Percentiles rank a stretch among this genome's conserved stretches.
These are phyloP conservation scores for Gallinago nigripennis DNA, from an alignment of 2,797 vertebrate species.

Conservation along the genomic window DNA sequence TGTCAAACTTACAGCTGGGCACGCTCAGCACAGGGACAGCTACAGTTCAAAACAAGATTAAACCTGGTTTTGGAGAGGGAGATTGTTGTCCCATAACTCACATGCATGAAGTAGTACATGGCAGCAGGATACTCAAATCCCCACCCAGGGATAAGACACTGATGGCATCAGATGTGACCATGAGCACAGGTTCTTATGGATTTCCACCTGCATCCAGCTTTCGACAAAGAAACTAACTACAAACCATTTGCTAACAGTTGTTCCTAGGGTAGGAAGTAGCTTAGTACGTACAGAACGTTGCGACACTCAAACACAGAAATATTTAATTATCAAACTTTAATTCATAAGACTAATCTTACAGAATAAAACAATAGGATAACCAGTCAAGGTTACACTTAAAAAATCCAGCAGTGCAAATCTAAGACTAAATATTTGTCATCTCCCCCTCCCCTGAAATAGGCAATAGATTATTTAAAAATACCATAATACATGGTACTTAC, in stretches of 20 bases:
- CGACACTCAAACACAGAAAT: conserved; percentile 32
- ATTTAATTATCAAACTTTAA: conserved; percentile 82
- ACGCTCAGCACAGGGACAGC: neutral
- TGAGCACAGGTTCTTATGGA: fast-evolving
- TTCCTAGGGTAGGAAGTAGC: fast-evolving
- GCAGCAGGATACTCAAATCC: fast-evolving
- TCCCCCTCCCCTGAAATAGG: conserved; percentile 66
- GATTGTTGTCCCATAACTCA: fast-evolving
- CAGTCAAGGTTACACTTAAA: conserved; percentile 78
- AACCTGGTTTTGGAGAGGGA: neutral
- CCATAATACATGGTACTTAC: conserved; percentile 69
- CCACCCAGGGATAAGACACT: neutral
- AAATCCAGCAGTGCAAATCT: conserved; percentile 80
- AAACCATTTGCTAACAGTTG: no score
- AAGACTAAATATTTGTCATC: conserved; percentile 74
- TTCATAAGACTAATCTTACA: conserved; percentile 78
- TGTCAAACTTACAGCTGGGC: fast-evolving
- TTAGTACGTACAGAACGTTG: fast-evolving
- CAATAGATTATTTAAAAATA: conserved; percentile 72
- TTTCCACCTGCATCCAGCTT: neutral
- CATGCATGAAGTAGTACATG: fast-evolving
- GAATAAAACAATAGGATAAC: conserved; percentile 78
- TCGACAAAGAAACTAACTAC: neutral
- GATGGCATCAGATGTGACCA: fast-evolving
- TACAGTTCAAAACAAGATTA: no score